These are phyloP conservation scores for Mus pahari DNA, from an alignment of 2,113 vertebrate genomes.

Conservation along the genomic window DNA sequence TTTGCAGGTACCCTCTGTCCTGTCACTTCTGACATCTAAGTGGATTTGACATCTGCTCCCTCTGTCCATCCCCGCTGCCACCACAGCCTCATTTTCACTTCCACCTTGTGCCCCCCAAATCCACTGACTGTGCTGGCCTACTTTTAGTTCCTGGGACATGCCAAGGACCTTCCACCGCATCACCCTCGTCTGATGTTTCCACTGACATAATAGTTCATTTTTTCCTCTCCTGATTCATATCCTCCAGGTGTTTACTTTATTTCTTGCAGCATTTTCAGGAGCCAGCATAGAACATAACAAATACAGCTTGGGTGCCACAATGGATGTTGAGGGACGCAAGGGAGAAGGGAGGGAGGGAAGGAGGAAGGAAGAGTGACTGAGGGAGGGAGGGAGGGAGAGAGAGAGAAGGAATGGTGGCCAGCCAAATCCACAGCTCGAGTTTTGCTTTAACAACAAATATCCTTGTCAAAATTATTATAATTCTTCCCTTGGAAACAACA, in stretches of 20 bases:
- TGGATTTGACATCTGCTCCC: not conserved
- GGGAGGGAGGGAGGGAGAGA: too few species aligned
- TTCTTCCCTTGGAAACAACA: not conserved
- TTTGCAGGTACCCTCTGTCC: not conserved
- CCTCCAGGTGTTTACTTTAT: not conserved
- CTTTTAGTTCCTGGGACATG: not conserved
- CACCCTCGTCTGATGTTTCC: not conserved
- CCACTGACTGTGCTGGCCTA: not conserved
- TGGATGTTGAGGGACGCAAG: not conserved
- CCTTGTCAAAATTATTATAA: constrained; percentile 24
- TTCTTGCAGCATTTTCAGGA: not conserved
- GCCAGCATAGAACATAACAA: not conserved
- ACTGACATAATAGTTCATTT: not conserved
- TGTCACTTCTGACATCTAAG: not conserved
- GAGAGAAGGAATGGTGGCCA: not conserved
- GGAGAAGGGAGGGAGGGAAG: too few species aligned
- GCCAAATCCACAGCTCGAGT: not conserved
- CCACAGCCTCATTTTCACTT: not conserved
- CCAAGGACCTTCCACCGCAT: not conserved
- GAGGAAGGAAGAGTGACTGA: too few species aligned
- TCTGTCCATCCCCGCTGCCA: not conserved
- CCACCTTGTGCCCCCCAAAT: not conserved
- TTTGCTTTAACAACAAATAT: constrained; percentile 43
- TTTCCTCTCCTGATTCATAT: constrained; percentile 9
- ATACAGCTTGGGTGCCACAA: not conserved